Evolutionary conservation across 2,113 vertebrate species (phyloP).

Genomic region (Ceyx melanurus): DNA sequence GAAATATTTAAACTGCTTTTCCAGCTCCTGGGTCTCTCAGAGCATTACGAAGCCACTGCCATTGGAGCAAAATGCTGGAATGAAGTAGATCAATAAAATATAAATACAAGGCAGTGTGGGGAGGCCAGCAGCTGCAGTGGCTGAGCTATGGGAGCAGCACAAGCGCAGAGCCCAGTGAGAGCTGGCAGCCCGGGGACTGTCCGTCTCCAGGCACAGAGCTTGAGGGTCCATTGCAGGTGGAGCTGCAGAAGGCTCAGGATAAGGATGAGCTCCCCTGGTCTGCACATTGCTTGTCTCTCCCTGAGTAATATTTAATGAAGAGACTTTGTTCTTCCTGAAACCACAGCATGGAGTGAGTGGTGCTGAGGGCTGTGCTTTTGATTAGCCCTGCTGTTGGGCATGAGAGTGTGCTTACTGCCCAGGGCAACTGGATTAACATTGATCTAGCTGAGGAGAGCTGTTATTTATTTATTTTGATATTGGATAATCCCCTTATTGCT

Average conservation of each 20-base stretch:
- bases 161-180: neutral
- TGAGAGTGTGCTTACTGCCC: neutral
- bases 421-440: slow-evolving; percentile 47
- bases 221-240: fast-evolving
- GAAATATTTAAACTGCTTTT: slow-evolving; percentile 36
- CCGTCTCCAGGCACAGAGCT: neutral
- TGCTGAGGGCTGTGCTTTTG: neutral
- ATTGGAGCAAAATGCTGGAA: neutral
- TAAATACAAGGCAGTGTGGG: neutral
- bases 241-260: neutral
- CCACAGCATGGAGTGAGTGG: fast-evolving
- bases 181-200: neutral
- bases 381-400: slow-evolving; percentile 11
- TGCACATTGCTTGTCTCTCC: neutral
- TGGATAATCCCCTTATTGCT: slow-evolving; percentile 45
- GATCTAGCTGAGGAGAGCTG: slow-evolving; percentile 29
- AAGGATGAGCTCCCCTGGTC: neutral
- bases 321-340: neutral
- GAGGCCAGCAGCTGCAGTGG: neutral
- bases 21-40: neutral
- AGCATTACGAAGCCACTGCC: neutral
- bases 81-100: slow-evolving; percentile 48
- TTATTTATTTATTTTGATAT: slow-evolving; percentile 51
- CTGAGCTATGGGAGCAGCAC: neutral
- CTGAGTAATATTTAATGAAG: neutral